phyloP scores from a whole-genome alignment of 2,888 invertebrate species.

The Acleris emargana region DNA sequence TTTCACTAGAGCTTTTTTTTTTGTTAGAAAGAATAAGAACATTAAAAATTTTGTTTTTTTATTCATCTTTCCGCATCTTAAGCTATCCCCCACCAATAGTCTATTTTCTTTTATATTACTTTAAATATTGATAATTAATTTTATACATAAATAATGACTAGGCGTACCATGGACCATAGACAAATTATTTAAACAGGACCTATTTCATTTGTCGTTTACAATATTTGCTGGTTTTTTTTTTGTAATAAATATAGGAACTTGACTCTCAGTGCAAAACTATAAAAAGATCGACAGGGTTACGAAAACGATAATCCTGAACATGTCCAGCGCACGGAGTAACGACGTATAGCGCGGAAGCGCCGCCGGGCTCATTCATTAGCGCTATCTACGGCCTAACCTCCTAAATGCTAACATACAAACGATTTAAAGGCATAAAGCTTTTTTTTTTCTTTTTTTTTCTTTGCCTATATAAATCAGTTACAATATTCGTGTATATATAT shows the following conservation, averaged over 20 bases:
- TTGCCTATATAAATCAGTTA: conserved; percentile 77
- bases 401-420: conserved; percentile 78
- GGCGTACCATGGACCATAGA: conserved; percentile 77
- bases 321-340: conserved; percentile 52
- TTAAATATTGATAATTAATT: conserved; percentile 69
- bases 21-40: conserved; percentile 22
- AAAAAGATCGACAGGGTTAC: conserved; percentile 47
- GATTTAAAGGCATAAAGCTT: conserved; percentile 81
- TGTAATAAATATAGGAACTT: conserved; percentile 80
- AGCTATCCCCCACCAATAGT: conserved; percentile 58
- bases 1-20: conserved; percentile 24
- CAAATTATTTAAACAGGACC: conserved; percentile 52
- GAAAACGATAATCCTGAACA: conserved; percentile 50
- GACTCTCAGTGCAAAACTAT: conserved; percentile 74
- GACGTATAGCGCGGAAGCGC: conserved; percentile 47
- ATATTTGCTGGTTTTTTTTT: conserved; percentile 51
- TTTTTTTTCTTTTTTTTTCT: conserved; percentile 71
- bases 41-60: conserved; percentile 11
- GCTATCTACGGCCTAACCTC: conserved; percentile 74
- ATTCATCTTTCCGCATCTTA: conserved; percentile 48
- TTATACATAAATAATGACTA: conserved; percentile 80
- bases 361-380: conserved; percentile 59
- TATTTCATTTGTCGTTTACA: conserved; percentile 53
- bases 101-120: conserved; percentile 53
- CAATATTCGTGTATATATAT: conserved; percentile 80